Percentiles rank a stretch among this genome's conserved stretches.
These are phyloP conservation scores for Adelognathus sp. DNA, from an alignment of 2,888 invertebrate genomes.

Conservation along the genomic window DNA sequence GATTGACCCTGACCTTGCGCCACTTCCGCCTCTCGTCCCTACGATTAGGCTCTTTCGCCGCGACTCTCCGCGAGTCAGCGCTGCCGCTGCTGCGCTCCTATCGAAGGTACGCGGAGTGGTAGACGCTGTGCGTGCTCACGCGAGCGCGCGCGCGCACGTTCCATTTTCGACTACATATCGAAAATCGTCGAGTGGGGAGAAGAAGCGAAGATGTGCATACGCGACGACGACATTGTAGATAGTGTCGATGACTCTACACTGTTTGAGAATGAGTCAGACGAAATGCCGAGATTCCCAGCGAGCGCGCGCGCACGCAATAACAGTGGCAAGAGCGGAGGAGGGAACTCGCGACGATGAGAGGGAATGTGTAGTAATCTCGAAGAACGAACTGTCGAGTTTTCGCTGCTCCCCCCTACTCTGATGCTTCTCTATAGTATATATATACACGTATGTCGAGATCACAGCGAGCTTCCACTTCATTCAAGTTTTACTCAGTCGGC, in stretches of 20 bases:
- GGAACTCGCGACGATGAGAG: not conserved
- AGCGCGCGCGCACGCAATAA: constrained; percentile 7
- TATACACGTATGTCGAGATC: not conserved
- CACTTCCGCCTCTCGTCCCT: constrained; percentile 78
- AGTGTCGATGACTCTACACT: constrained; percentile 54
- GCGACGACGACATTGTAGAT: constrained; percentile 49
- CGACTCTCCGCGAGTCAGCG: constrained; percentile 25
- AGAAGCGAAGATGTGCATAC: constrained; percentile 38
- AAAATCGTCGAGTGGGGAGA: constrained; percentile 31
- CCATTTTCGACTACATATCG: constrained; percentile 59
- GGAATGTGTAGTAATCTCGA: constrained; percentile 31
- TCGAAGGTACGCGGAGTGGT: constrained; percentile 41
- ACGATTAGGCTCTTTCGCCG: constrained; percentile 63
- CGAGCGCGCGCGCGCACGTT: constrained; percentile 51
- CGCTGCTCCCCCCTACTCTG: constrained; percentile 30
- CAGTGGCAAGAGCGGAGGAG: not conserved
- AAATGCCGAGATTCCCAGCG: constrained; percentile 20
- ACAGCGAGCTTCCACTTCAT: constrained; percentile 47
- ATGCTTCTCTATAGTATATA: not conserved
- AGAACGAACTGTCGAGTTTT: not conserved
- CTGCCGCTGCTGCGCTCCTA: constrained; percentile 44
- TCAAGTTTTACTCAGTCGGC: constrained; percentile 53
- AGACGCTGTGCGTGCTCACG: too few species aligned
- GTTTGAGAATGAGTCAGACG: constrained; percentile 19
- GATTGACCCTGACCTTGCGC: constrained; percentile 81